phyloP scores from a whole-genome alignment of 2,797 vertebrate genomes.

The Diplodus sargus region DNA sequence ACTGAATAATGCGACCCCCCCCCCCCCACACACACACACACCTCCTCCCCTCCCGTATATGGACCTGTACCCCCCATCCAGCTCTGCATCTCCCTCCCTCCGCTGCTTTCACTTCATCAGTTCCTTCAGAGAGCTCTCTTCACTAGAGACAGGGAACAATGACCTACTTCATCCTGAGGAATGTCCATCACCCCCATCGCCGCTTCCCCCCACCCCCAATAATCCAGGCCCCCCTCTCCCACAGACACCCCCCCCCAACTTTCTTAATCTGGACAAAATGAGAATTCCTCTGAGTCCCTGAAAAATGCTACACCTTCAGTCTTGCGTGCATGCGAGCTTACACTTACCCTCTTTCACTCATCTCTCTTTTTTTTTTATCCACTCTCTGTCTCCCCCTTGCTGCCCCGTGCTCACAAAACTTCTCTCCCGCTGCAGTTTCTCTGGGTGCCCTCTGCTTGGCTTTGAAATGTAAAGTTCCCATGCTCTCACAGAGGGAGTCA shows the following conservation, averaged over 20 bases:
- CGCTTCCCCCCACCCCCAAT: constrained; percentile 58
- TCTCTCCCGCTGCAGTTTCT: constrained; percentile 62
- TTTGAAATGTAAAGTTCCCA: constrained; percentile 84
- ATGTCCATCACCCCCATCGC: constrained; percentile 76
- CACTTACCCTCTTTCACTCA: constrained; percentile 41
- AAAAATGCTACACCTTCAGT: constrained; percentile 79
- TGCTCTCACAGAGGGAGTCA: constrained; percentile 74
- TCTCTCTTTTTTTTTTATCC: constrained; percentile 6
- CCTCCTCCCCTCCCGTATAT: constrained; percentile 61
- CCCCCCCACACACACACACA: not conserved
- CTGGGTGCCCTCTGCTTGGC: constrained; percentile 67
- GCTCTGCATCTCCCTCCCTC: constrained; percentile 74
- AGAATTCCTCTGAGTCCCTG: constrained; percentile 80
- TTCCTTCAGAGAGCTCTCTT: constrained; percentile 86
- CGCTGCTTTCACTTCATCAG: constrained; percentile 86
- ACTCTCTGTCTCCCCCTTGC: not conserved
- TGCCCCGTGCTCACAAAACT: constrained; percentile 54
- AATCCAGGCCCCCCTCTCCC: constrained; percentile 72
- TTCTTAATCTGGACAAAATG: constrained; percentile 87
- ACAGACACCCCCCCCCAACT: constrained; percentile 64
- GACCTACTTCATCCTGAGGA: constrained; percentile 89
- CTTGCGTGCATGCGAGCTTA: constrained; percentile 49
- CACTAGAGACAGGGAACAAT: constrained; percentile 86
- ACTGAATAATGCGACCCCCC: constrained; percentile 82
- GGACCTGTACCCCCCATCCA: constrained; percentile 76